A percentile compares a stretch with the other conserved stretches of the same genome.
Conservation (phyloP, 2,888 invertebrate genomes). For the Phasia obesa region DNA sequence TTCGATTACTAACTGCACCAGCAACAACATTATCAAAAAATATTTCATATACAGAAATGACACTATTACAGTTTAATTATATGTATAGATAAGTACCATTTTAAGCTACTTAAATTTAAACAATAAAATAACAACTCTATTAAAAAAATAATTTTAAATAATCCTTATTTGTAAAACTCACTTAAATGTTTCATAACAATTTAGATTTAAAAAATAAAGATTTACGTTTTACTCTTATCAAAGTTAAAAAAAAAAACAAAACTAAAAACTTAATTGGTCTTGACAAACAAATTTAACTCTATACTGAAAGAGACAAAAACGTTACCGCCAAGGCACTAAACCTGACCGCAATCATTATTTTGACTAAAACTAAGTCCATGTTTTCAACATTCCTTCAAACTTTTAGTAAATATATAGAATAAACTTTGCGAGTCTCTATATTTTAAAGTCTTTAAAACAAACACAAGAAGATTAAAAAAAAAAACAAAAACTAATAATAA, state of each 20-base stretch:
- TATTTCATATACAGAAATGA: no score
- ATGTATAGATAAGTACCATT: no score
- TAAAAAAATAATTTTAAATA: no score
- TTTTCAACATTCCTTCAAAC: neutral
- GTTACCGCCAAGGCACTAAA: neutral
- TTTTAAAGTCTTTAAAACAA: slow-evolving; percentile 33
- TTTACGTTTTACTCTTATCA: neutral
- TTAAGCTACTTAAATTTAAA: no score
- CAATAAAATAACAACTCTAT: no score
- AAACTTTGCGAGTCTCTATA: neutral
- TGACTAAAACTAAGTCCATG: slow-evolving; percentile 8
- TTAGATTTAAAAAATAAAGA: no score
- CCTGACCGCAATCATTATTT: slow-evolving; percentile 40
- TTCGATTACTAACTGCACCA: no score
- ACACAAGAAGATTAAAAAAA: slow-evolving; percentile 16
- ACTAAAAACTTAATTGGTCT: slow-evolving; percentile 45
- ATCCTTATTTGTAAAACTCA: no score
- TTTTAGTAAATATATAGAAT: neutral
- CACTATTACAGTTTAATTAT: no score
- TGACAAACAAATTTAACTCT: slow-evolving; percentile 33
- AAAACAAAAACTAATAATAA: neutral
- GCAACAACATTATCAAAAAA: no score
- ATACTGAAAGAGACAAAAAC: slow-evolving; percentile 1
- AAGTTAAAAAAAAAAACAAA: slow-evolving; percentile 25
- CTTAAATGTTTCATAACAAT: no score